Conservation (phyloP, 2,888 invertebrate genomes). For the Liodrosophila aerea region DNA sequence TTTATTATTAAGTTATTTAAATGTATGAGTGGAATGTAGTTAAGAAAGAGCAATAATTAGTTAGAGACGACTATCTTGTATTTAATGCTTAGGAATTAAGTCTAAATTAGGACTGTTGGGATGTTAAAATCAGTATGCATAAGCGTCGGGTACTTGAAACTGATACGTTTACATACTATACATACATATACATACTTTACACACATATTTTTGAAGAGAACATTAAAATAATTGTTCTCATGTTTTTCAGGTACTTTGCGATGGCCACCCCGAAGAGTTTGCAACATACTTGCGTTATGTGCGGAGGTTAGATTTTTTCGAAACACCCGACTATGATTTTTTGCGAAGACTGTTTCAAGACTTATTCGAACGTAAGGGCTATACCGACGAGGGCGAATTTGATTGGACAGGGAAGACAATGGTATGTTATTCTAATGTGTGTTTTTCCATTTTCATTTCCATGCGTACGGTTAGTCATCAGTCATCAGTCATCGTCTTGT, state of each 20-base stretch:
- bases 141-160: too few species aligned
- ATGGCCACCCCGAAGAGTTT: constrained; percentile 96
- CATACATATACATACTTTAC: too few species aligned
- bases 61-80: too few species aligned
- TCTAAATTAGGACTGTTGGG: too few species aligned
- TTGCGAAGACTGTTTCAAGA: constrained; percentile 97
- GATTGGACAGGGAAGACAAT: constrained; percentile 96
- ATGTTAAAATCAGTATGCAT: too few species aligned
- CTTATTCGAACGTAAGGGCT: constrained; percentile 93
- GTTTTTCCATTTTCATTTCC: too few species aligned
- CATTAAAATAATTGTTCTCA: not conserved
- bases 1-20: too few species aligned
- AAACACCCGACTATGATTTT: constrained; percentile 99
- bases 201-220: too few species aligned
- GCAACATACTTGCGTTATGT: constrained; percentile 99
- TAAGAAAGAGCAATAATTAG: too few species aligned
- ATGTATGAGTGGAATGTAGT: too few species aligned
- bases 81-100: too few species aligned
- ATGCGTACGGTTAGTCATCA: constrained; percentile 3
- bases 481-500: not conserved
- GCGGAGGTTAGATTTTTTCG: constrained; percentile 98
- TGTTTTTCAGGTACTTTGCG: constrained; percentile 86
- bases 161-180: too few species aligned
- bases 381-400: constrained; percentile 94
- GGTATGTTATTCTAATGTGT: constrained; percentile 81